Evolutionary conservation across 2,888 invertebrate species (phyloP).

Genomic region (Latrodectus hesperus): DNA sequence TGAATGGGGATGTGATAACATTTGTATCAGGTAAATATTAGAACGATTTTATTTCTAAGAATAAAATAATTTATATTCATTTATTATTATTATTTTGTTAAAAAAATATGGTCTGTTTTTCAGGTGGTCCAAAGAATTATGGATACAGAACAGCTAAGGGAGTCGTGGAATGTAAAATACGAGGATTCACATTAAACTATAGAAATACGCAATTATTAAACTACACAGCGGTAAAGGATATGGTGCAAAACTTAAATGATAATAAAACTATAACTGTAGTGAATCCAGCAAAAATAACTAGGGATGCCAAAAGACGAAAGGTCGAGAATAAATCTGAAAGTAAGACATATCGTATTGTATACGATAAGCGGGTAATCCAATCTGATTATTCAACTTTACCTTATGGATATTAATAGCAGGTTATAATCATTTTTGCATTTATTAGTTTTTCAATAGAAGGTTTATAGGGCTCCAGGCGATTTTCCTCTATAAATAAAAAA

Average conservation of each 20-base stretch:
- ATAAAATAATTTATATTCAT: neutral
- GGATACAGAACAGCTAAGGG: neutral
- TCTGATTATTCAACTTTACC: neutral
- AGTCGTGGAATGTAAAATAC: neutral
- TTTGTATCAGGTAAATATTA: slow-evolving; percentile 16
- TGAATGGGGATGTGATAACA: neutral
- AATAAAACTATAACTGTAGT: neutral
- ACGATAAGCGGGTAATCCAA: neutral
- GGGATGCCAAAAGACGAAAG: neutral
- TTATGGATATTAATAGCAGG: neutral
- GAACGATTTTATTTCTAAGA: neutral
- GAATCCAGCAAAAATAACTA: neutral
- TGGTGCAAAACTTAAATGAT: neutral
- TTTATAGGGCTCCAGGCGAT: neutral
- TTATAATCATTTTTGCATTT: no score
- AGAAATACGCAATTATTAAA: slow-evolving; percentile 9
- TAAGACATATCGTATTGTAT: neutral
- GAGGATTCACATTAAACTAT: neutral
- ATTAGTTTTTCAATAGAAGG: no score
- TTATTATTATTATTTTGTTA: neutral
- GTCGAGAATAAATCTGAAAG: neutral
- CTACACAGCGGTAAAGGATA: neutral
- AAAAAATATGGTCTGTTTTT: neutral
- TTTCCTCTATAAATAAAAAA: neutral
- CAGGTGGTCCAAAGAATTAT: slow-evolving; percentile 7